These are phyloP conservation scores for Mirza zaza DNA, from an alignment of 2,113 vertebrate genomes.

Conservation along the genomic window DNA sequence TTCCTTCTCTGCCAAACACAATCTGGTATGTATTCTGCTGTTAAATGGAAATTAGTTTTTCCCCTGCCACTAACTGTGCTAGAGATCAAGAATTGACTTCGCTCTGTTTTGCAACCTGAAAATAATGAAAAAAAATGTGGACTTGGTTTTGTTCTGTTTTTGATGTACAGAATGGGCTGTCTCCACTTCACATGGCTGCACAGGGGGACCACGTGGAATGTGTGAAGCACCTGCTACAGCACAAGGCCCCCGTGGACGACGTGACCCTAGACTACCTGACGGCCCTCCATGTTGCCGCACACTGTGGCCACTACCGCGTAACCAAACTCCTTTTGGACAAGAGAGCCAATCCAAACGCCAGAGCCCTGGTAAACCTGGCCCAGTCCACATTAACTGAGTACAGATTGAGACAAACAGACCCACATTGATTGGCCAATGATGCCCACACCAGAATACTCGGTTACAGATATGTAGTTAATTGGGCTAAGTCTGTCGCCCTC, in stretches of 20 bases:
- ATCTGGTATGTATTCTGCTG: no score
- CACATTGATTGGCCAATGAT: no score
- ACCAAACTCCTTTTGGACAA: slow-evolving; percentile 99
- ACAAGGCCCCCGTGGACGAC: slow-evolving; percentile 96
- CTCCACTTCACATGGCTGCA: slow-evolving; percentile 97
- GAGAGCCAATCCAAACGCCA: slow-evolving; percentile 97
- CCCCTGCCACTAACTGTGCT: not conserved
- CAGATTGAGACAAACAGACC: not conserved
- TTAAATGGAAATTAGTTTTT: not conserved
- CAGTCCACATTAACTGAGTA: not conserved
- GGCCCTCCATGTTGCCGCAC: slow-evolving; percentile 95
- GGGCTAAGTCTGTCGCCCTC: not conserved
- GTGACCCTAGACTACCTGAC: slow-evolving; percentile 98
- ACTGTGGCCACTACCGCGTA: slow-evolving; percentile 97
- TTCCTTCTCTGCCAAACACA: not conserved
- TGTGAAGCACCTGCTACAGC: slow-evolving; percentile 96
- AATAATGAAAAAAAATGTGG: not conserved
- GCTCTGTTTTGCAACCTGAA: no score
- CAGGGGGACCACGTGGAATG: slow-evolving; percentile 98
- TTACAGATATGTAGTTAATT: not conserved
- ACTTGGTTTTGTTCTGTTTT: not conserved
- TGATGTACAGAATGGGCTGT: slow-evolving; percentile 92
- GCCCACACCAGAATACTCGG: not conserved
- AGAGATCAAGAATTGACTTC: not conserved
- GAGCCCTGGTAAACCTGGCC: slow-evolving; percentile 91